phyloP scores from a whole-genome alignment of 2,797 vertebrate species.

The Natrix natrix region DNA sequence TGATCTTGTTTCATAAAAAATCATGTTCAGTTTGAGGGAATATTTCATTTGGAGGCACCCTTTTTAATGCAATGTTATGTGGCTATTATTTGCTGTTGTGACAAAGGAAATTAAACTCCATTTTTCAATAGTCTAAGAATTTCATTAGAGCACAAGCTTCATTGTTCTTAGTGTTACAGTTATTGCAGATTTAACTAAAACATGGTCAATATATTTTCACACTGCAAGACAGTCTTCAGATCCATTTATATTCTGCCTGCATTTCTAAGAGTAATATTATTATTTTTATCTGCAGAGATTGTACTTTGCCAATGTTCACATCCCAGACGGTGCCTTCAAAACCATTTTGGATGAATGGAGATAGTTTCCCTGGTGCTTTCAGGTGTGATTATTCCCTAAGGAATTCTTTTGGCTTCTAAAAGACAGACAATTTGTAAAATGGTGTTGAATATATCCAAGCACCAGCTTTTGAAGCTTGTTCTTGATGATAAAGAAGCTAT shows the following conservation, averaged over 20 bases:
- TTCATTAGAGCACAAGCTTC: conserved; percentile 13
- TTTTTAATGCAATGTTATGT: background rate
- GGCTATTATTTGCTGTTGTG: background rate
- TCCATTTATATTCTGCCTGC: background rate
- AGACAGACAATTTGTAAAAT: background rate
- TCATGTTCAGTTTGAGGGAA: background rate
- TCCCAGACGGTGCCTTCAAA: background rate
- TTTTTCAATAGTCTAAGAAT: conserved; percentile 4
- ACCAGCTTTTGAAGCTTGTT: background rate
- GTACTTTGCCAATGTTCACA: background rate
- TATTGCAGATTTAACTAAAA: background rate
- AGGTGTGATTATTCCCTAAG: background rate
- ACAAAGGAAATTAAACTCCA: background rate
- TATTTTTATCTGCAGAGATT: background rate
- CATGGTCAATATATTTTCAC: background rate
- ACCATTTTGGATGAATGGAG: background rate
- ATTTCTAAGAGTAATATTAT: background rate
- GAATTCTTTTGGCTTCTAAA: background rate
- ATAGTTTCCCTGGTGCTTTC: background rate
- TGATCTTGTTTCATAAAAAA: conserved; percentile 20
- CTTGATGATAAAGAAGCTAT: background rate
- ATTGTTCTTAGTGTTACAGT: background rate
- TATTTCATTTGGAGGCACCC: background rate
- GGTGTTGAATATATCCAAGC: background rate
- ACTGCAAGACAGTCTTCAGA: background rate